Base-by-base conservation (phyloP, 2,888 invertebrate species). In the Cistogaster globosa region DNA sequence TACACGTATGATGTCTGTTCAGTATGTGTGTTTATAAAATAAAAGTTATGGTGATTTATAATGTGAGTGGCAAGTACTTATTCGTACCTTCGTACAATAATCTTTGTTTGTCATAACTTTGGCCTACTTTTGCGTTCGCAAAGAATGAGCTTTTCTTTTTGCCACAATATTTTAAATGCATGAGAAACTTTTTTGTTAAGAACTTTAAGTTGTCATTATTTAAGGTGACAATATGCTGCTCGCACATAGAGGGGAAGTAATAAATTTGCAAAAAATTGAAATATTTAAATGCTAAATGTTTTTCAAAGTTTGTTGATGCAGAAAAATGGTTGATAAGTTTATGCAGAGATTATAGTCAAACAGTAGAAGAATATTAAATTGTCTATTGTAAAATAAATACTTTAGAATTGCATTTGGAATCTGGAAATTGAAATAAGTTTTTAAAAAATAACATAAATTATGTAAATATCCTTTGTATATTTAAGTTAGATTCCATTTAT, bases 21-120 rank as follows among this genome's bases (percentile, higher is more conserved):
- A 9, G 8, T 22, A 48, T 6, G 32, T 38, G 75, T 51, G 18
- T 62, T 68, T 68, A 69, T 63, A 18, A 38, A 48, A 36, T 12
- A 58, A 62, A 68, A 57, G 62, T 83, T 63, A 65, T 36, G 45
- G 75, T 71, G 67, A 84, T 80, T 84, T 80, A 80, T 80, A 71
- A 84, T 62, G 48, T 48, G 55, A 72, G 65, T 76, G 71, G 67
- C 71, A 80, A 69, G 72, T 68, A 67, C 58, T 77, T 71, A 76
- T 71, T 58, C 62, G 65, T 65, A n/a, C 42, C 71, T 71, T 58
- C 63, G 51, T 58, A 45, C 12, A 26, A 38, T 36, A 68, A 38
- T n/a, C 36, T 26, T 12, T 26, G 26, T 68, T 68, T 68, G 32
- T 45, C 18, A 55, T 6, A 76, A 48, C 48, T 67, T 62, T 84